Evolutionary conservation across 2,888 invertebrate genomes (phyloP), one percentile per base, ranked within the genome.

Genomic region (Diarsia dahlii): DNA sequence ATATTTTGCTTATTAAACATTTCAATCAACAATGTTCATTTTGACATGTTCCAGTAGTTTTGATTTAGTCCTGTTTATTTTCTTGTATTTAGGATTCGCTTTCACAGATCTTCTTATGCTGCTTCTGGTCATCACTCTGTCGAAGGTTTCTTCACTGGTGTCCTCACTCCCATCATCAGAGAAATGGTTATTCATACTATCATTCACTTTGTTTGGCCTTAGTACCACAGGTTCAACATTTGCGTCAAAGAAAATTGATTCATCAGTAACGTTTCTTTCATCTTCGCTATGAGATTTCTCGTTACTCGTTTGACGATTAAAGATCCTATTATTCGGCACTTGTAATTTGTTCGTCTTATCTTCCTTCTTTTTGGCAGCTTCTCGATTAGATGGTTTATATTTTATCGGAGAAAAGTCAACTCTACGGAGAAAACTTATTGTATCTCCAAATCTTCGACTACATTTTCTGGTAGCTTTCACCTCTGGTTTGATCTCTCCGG

Each of bases 381-480:
- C 94, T 8, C 94, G 86, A 86, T 91, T 94, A 65, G 91, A 88
- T 1, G 96, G 95, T 79, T 96, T 96, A 79, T 95, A 95, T 90
- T 96, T 96, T 91, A 96, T 96, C 8, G 96, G 96, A 3, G 96
- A 96, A 84, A 96, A 96, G 78, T 96, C 96, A 2, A 96, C 96
- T 87, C 96, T 92, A 5, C 96, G 91, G 64, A 96, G 89, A 84
- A 96, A 96, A 86, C 95, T 95, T 46, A 96, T 96, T 0, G 96
- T 95, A 69, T 96, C 96, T 13, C 96, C 96, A 81, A 96, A 96
- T 62, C 95, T 92, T 87, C 94, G 91, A 82, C 95, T 95, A 76
- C 94, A 96, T 90, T 96, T 96, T 78, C 96, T 92, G 1, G 90
- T 90, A 2, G 94, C 81, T 91, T 95, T 96, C 0, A 87, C 84